These are phyloP conservation scores for Oreocharis arfaki DNA, from an alignment of 2,113 vertebrate genomes.

Conservation along the genomic window DNA sequence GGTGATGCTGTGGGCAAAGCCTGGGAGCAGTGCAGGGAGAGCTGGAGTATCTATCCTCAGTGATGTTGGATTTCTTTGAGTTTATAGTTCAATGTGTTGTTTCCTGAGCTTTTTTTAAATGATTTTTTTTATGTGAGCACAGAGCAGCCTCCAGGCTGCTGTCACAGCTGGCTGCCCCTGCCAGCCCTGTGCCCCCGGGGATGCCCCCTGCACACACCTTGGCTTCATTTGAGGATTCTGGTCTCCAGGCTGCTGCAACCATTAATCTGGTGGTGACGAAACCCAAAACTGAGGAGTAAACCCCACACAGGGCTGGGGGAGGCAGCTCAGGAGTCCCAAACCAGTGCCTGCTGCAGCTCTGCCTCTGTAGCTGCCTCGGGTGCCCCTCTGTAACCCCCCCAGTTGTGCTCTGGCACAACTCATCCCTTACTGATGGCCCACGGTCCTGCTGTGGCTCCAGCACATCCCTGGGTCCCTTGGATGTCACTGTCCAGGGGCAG, in stretches of 20 bases:
- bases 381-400: neutral
- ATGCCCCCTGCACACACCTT: neutral
- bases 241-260: neutral
- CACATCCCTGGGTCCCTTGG: rapidly evolving
- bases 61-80: neutral
- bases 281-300: neutral
- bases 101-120: neutral
- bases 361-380: neutral
- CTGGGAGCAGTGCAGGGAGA: neutral
- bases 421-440: rapidly evolving
- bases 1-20: neutral
- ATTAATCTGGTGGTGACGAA: neutral
- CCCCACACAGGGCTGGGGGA: rapidly evolving
- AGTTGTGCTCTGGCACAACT: neutral
- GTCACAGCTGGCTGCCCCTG: neutral
- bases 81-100: neutral
- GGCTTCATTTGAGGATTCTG: neutral
- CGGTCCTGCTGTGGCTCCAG: neutral
- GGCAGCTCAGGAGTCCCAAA: neutral
- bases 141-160: neutral
- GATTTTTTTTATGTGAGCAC: neutral
- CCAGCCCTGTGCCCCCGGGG: neutral
- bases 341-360: neutral
- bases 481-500: rapidly evolving
- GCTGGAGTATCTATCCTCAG: neutral